Evolutionary conservation across 2,888 invertebrate species (phyloP), one percentile per base, ranked within the genome.

Genomic region (Hypena proboscidalis): DNA sequence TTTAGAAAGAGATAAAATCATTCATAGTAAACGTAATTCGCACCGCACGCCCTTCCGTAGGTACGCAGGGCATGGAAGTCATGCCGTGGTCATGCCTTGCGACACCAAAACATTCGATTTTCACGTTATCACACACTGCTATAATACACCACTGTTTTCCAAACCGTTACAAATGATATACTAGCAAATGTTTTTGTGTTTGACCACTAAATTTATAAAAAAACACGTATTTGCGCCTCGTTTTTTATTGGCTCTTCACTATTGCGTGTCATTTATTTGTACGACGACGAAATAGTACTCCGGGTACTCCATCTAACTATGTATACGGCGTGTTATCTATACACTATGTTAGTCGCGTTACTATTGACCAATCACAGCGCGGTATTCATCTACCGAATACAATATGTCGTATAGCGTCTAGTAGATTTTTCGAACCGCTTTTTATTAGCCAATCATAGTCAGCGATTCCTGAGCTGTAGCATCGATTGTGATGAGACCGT

Each of bases 1-100:
- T 89, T 86, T 88, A 90, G 90, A 90, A 89, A 89, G 90, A 90
- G 90, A 90, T 90, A 88, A 90, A 90, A 89, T 90, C 90, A 90
- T 90, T 90, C 90, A 90, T 90, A 90, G 88, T 89, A 89, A 89
- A 89, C 90, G 90, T 90, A 90, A 87, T 88, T 78, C 72, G 74
- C 79, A 78, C 68, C 82, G 89, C 88, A 87, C 89, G 87, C 87
- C 88, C 90, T 88, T 87, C 81, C 85, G 83, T 86, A 85, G 74
- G 80, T 79, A 86, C 86, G 85, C 89, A 89, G 89, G 87, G 90
- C 90, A 90, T 90, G 90, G 89, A 83, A 90, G 88, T 90, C 90
- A 90, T 87, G 90, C 90, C 86, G 87, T 85, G 76, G 70, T 79
- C 87, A 83, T 85, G 87, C 84, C 45, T 82, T 65, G 69, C 70